Percentiles rank a stretch among this genome's conserved stretches.
phyloP scores from a whole-genome alignment of 2,888 invertebrate genomes.

The Sturmia bella region DNA sequence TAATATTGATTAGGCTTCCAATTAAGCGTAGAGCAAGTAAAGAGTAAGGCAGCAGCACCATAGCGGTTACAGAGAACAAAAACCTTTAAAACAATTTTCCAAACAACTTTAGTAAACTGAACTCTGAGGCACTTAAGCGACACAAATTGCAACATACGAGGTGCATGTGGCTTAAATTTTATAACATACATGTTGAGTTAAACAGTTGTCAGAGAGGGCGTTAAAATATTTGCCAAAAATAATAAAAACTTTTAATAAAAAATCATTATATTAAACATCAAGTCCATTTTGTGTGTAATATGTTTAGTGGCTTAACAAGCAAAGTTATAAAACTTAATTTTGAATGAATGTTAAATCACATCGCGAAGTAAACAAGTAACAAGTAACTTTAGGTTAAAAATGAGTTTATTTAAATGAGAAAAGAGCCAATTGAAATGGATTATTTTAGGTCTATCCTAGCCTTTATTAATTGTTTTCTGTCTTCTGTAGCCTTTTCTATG shows the following conservation, averaged over 20 bases:
- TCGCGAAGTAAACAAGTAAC: no score
- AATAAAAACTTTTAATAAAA: conserved; percentile 9
- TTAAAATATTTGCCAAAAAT: conserved; percentile 63
- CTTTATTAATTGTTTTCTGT: no score
- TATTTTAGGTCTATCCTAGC: no score
- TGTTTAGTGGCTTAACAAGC: no score
- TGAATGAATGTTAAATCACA: no score
- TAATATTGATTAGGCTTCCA: conserved; percentile 70
- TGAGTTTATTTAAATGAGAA: no score
- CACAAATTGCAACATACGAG: conserved; percentile 38
- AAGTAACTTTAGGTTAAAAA: no score
- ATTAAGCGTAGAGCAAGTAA: conserved; percentile 65
- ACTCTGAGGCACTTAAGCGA: conserved; percentile 1
- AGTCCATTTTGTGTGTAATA: conserved; percentile 23
- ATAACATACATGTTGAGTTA: conserved; percentile 42
- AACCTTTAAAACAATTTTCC: neutral
- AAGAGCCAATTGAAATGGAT: no score
- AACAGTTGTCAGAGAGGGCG: conserved; percentile 68
- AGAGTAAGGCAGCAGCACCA: conserved; percentile 1
- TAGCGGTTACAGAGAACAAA: conserved; percentile 6
- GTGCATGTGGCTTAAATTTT: conserved; percentile 24
- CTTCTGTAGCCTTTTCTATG: no score
- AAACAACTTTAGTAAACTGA: neutral
- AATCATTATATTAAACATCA: conserved; percentile 26
- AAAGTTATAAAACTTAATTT: no score